Conservation (phyloP, 2,797 vertebrate species). For the Scolopax bukidnonensis region DNA sequence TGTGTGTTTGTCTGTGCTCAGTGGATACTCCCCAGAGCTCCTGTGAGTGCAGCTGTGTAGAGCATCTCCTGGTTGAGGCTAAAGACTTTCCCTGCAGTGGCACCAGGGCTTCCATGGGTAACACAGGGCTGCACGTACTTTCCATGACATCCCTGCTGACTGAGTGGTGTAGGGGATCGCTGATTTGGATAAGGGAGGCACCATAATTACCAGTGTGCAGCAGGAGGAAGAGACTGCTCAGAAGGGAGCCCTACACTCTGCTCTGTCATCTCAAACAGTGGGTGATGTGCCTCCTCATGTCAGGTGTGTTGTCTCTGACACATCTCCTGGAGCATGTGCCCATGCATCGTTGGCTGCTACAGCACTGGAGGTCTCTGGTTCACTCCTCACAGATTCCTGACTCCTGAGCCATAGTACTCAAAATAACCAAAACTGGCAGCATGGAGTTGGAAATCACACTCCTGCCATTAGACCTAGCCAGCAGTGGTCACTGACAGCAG, state of each 20-base stretch:
- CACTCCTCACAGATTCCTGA: not conserved
- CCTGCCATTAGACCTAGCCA: not conserved
- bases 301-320: not conserved
- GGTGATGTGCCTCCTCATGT: not conserved
- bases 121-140: not conserved
- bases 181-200: not conserved
- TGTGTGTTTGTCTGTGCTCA: not conserved
- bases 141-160: not conserved
- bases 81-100: not conserved
- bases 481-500: not conserved
- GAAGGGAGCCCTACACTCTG: not conserved
- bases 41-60: accelerated
- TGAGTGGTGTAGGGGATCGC: not conserved
- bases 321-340: accelerated
- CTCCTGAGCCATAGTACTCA: not conserved
- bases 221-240: not conserved
- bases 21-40: not conserved
- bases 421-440: not conserved
- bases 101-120: not conserved
- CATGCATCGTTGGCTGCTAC: accelerated
- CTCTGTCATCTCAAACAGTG: not conserved
- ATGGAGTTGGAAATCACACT: not conserved
- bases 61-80: not conserved
- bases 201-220: not conserved
- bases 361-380: not conserved